Evolutionary conservation across 2,113 vertebrate genomes (phyloP).

Genomic region (Miniopterus natalensis): DNA sequence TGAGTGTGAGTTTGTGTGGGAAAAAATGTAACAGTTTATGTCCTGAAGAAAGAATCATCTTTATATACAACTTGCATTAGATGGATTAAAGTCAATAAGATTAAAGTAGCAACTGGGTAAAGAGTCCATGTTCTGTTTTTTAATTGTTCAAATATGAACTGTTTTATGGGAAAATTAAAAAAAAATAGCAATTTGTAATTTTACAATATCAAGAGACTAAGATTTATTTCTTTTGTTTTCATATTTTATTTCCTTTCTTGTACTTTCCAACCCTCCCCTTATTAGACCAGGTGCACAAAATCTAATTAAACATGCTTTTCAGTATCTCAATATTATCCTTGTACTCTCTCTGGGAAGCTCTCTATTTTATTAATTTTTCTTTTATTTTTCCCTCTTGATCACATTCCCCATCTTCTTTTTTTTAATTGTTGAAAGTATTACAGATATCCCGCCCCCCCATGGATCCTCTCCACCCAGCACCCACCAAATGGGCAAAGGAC

Average conservation of each 20-base stretch:
- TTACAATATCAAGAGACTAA: neutral
- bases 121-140: neutral
- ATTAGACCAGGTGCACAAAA: neutral
- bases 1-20: neutral
- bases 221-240: neutral
- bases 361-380: neutral
- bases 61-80: neutral
- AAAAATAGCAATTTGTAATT: neutral
- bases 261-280: neutral
- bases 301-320: neutral
- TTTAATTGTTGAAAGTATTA: no score
- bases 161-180: slow-evolving; percentile 31
- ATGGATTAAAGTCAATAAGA: slow-evolving; percentile 22
- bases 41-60: neutral
- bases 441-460: no score
- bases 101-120: neutral
- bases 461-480: no score
- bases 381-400: neutral
- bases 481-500: no score
- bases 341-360: neutral
- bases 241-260: neutral
- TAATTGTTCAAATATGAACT: slow-evolving; percentile 40
- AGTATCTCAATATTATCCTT: neutral
- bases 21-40: neutral
- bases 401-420: neutral